These are phyloP conservation scores for Peromyscus attwateri DNA, from an alignment of 2,797 vertebrate species.

Conservation along the genomic window DNA sequence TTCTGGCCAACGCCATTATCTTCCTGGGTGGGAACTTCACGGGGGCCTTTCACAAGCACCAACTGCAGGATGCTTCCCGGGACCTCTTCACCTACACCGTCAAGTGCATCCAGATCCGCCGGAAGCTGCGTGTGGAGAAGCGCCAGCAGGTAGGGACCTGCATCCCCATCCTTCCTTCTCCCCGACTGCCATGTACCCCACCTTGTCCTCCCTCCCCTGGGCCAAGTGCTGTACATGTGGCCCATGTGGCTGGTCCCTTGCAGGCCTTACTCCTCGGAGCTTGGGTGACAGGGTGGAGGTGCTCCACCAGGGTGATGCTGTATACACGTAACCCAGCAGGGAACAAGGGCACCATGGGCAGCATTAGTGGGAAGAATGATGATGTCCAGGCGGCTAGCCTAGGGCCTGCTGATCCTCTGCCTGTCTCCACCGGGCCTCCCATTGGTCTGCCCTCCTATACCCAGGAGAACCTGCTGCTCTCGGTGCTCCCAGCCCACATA, in stretches of 20 bases:
- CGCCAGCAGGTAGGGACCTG: slow-evolving; percentile 93
- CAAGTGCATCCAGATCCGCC: slow-evolving; percentile 94
- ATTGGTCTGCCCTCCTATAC: fast-evolving
- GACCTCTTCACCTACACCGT: slow-evolving; percentile 96
- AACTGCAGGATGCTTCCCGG: slow-evolving; percentile 95
- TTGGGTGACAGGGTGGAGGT: neutral
- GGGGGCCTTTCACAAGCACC: slow-evolving; percentile 96
- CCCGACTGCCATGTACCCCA: fast-evolving
- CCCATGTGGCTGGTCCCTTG: fast-evolving
- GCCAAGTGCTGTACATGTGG: neutral
- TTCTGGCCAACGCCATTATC: slow-evolving; percentile 93
- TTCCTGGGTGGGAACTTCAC: slow-evolving; percentile 95
- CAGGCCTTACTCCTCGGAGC: neutral
- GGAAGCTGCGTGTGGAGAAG: slow-evolving; percentile 97
- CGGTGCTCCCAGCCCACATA: slow-evolving; percentile 97
- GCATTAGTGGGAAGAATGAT: fast-evolving
- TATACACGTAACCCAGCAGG: fast-evolving
- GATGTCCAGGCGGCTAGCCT: fast-evolving
- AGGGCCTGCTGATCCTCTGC: fast-evolving
- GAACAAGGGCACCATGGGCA: fast-evolving
- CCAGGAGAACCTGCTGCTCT: slow-evolving; percentile 97
- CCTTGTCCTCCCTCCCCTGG: neutral
- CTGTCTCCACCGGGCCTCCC: fast-evolving
- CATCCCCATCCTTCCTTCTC: fast-evolving
- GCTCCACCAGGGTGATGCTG: neutral